Evolutionary conservation across 2,888 invertebrate species (phyloP).

Genomic region (Meandrusa payeni): DNA sequence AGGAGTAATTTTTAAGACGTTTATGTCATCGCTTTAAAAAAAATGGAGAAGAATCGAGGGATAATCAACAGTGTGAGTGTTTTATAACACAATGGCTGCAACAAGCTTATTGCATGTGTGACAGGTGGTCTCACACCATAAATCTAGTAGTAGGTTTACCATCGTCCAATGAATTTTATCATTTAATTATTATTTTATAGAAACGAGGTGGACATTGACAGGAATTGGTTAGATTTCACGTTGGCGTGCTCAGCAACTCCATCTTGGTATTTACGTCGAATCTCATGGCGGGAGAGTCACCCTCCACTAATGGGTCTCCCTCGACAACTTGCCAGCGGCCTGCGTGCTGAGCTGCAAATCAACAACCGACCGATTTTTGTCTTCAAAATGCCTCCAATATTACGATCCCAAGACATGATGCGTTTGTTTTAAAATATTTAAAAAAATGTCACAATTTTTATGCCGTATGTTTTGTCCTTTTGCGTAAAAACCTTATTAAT

Average conservation of each 20-base stretch:
- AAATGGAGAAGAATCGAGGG: too few relatives aligned
- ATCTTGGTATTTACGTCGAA: constrained; percentile 66
- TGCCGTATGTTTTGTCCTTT: too few relatives aligned
- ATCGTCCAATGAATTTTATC: too few relatives aligned
- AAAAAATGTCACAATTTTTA: not conserved
- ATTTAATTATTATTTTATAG: constrained; percentile 32
- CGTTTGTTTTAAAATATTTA: constrained; percentile 30
- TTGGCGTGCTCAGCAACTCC: constrained; percentile 52
- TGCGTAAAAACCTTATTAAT: too few relatives aligned
- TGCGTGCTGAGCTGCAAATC: constrained; percentile 51
- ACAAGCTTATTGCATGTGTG: too few relatives aligned
- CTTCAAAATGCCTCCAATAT: constrained; percentile 44
- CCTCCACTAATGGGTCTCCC: constrained; percentile 47
- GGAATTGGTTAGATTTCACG: constrained; percentile 50
- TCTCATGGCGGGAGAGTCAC: constrained; percentile 51
- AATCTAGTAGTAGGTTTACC: too few relatives aligned
- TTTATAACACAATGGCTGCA: too few relatives aligned
- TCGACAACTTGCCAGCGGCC: constrained; percentile 47
- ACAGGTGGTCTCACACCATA: too few relatives aligned
- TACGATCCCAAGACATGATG: constrained; percentile 36
- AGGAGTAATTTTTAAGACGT: too few relatives aligned
- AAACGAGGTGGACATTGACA: constrained; percentile 40
- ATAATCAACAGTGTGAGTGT: too few relatives aligned
- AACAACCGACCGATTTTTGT: constrained; percentile 51
- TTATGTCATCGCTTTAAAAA: too few relatives aligned